Percentiles rank a stretch among this genome's conserved stretches.
These are phyloP conservation scores for Promerops cafer DNA, from an alignment of 2,113 vertebrate species.

Conservation along the genomic window DNA sequence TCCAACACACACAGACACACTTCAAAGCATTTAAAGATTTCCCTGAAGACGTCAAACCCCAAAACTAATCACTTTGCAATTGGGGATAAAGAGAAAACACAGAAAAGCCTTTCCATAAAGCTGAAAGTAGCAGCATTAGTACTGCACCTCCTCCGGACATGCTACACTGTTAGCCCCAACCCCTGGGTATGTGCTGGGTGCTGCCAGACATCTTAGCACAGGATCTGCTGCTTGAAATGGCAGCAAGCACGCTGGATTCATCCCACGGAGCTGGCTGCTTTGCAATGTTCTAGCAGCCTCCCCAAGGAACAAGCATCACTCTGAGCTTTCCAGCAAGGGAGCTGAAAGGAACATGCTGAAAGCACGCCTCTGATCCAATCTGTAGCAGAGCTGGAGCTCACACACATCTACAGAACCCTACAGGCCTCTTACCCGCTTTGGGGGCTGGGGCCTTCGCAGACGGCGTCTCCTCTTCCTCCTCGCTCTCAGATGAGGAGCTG, in stretches of 20 bases:
- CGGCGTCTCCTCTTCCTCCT: not conserved
- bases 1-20: not conserved
- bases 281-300: not conserved
- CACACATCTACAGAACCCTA: not conserved
- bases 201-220: constrained; percentile 24
- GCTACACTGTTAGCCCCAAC: not conserved
- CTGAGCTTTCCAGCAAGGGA: not conserved
- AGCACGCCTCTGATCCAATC: not conserved
- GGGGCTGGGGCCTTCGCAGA: not conserved
- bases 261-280: constrained; percentile 7
- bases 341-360: not conserved
- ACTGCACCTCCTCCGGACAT: not conserved
- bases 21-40: constrained; percentile 4
- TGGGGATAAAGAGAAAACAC: not conserved
- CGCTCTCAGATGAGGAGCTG: constrained; percentile 51
- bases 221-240: not conserved
- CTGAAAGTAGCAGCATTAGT: not conserved
- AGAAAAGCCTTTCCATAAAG: not conserved
- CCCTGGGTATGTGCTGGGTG: not conserved
- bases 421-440: constrained; percentile 47
- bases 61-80: not conserved
- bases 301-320: not conserved
- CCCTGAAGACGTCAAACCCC: not conserved
- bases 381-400: not conserved
- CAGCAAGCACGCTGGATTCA: not conserved